Base-by-base conservation (phyloP, 2,113 vertebrate species). In the Aegithalos caudatus region DNA sequence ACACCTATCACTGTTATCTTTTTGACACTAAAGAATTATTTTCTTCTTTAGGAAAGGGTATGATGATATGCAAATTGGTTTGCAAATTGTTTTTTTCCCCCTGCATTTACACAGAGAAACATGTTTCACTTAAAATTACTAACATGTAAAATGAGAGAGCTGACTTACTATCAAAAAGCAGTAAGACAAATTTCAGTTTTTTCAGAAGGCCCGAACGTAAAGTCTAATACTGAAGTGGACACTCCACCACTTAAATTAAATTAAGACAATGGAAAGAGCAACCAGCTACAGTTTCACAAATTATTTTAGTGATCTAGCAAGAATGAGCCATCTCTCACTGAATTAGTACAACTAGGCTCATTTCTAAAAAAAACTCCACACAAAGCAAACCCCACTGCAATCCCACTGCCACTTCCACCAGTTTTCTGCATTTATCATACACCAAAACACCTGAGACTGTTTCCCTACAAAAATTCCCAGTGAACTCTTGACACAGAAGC, bases 41-140 rank as follows among this genome's bases (percentile, higher is more conserved):
- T 33, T 95, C 70, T 82, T 97, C 86, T 96, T 94, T 73, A 77
- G 84, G 78, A 92, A 97, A 94, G 85, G 65, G 78, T n/a, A 66
- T 8, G 31, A 79, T 48, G 64, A 82, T 56, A 95, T n/a, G n/a
- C n/a, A n/a, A n/a, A n/a, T 47, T 78, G 72, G 95, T 76, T 91
- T 87, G 72, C 83, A 64, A 40, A 71, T 45, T 13, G 3, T 1
- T 2, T 28, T 18, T 18, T 45, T 6, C 7, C 0, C 8, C 14
- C 20, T 35, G 28, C 33, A 44, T 65, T 91, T 90, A 48, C 65
- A 37, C 88, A 97, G 24, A 40, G 12, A 72, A 92, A 40, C 4
- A 18, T 0, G 8, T 48, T 88, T 72, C 42, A 67, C 22, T 31
- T 57, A 31, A 67, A 76, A 48, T 37, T 65, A 96, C 48, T 45